A percentile compares a stretch with the other conserved stretches of the same genome.
Evolutionary conservation across 2,113 vertebrate species (phyloP).

Genomic region (Chroicocephalus ridibundus): DNA sequence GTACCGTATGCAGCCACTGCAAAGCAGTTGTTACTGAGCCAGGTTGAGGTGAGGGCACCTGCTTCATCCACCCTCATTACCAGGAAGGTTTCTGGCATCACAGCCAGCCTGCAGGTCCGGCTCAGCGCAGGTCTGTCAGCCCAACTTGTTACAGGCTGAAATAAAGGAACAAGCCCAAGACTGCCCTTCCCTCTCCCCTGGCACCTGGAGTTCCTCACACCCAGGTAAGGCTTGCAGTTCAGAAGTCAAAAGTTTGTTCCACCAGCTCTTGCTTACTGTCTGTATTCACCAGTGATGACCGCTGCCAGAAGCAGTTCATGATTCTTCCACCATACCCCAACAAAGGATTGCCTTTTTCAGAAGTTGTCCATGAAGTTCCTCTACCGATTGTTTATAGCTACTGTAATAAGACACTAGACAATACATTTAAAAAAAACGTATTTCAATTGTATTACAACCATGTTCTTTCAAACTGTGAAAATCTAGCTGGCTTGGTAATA

Average conservation of each 20-base stretch:
- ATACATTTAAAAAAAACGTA: conserved; percentile 55
- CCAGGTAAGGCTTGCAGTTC: not conserved
- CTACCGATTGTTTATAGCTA: not conserved
- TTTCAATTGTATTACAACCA: conserved; percentile 68
- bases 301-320: not conserved
- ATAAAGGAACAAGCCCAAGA: not conserved
- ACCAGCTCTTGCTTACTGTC: not conserved
- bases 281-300: not conserved
- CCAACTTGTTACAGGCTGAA: not conserved
- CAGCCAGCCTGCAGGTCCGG: not conserved
- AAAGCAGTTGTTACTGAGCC: not conserved
- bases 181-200: not conserved
- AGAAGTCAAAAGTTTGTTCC: not conserved
- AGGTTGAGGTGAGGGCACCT: not conserved
- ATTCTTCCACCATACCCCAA: not conserved
- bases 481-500: conserved; percentile 49
- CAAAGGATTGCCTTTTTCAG: not conserved
- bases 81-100: not conserved
- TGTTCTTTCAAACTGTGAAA: conserved; percentile 47
- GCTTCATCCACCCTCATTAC: not conserved
- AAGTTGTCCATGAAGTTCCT: not conserved
- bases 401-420: conserved; percentile 58
- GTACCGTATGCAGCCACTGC: not conserved
- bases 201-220: not conserved
- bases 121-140: not conserved